Base-by-base conservation (phyloP, 2,113 vertebrate genomes). In the Perca schrenkii region DNA sequence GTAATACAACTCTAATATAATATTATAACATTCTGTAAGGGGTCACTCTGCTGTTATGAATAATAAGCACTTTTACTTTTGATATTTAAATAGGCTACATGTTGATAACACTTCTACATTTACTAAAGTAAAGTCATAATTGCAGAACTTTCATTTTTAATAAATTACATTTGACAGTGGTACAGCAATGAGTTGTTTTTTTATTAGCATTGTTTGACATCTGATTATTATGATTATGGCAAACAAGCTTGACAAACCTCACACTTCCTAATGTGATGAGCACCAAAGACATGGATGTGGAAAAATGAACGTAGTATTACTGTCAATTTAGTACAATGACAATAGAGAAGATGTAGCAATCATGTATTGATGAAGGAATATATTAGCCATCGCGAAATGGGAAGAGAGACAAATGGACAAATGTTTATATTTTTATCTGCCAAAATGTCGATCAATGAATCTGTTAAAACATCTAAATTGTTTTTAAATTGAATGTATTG, bases 161-260 rank as follows among this genome's bases (percentile, higher is more conserved):
- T 16, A 3, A 4, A 54, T 15, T 21, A 14, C 28, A 47, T 47
- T 47, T 49, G 10, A 25, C 14, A 46, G 31, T 58, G 22, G 25
- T 56, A 12, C 46, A 69, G 15, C 10, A 46, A 22, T 31, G n/a
- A 60, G 22, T 31, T 16, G 5, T 25, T 50, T 49, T 73, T 16
- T 2, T 43, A 43, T 43, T 43, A 66, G 73, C 43, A 58, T 49
- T 58, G 52, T 36, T 80, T 57, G 50, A 72, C 68, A 58, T 67
- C 28, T 66, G 46, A 43, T 76, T 58, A 50, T 36, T 25, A 25
- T 54, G 69, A 80, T 73, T 57, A 80, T n/a, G 11, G 11, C 25
- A 1, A 6, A 58, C 6, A 3, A 19, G 36, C 36, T 58, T 28
- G 28, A 74, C 58, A 40, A 67, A 52, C 43, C 31, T 53, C n/a